Percentiles rank a stretch among this genome's conserved stretches.
phyloP scores from a whole-genome alignment of 2,797 vertebrate genomes.

The Coccyzus lansbergi region DNA sequence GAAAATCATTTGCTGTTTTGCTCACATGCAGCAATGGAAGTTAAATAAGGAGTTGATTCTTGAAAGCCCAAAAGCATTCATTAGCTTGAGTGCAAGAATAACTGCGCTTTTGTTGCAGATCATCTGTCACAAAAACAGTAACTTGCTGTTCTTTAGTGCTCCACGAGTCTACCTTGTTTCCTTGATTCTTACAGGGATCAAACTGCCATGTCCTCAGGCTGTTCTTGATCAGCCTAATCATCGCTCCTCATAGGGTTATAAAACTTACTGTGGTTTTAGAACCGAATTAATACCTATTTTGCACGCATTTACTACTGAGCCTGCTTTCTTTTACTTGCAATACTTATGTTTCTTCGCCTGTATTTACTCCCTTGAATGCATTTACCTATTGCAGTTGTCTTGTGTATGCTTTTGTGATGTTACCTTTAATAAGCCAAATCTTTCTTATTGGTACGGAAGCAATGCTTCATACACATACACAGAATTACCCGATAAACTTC shows the following conservation, averaged over 20 bases:
- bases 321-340: neutral
- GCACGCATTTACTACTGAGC: neutral
- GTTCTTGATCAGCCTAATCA: neutral
- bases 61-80: slow-evolving; percentile 69
- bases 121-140: slow-evolving; percentile 5
- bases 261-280: neutral
- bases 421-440: neutral
- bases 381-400: neutral
- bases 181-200: neutral
- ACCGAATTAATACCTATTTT: neutral
- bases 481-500: neutral
- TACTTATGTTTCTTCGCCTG: neutral
- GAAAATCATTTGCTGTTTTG: slow-evolving; percentile 42
- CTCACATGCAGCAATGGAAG: slow-evolving; percentile 56
- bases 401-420: neutral
- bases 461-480: neutral
- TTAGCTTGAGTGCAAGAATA: slow-evolving; percentile 60
- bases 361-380: neutral
- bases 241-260: neutral
- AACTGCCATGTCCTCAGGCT: neutral
- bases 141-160: neutral
- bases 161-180: neutral
- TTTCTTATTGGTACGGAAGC: neutral
- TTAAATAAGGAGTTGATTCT: slow-evolving; percentile 67
- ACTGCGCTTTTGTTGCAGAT: slow-evolving; percentile 62